Percentiles rank a stretch among this genome's conserved stretches.
Conservation (phyloP, 2,113 vertebrate genomes). For the Microtus pennsylvanicus region DNA sequence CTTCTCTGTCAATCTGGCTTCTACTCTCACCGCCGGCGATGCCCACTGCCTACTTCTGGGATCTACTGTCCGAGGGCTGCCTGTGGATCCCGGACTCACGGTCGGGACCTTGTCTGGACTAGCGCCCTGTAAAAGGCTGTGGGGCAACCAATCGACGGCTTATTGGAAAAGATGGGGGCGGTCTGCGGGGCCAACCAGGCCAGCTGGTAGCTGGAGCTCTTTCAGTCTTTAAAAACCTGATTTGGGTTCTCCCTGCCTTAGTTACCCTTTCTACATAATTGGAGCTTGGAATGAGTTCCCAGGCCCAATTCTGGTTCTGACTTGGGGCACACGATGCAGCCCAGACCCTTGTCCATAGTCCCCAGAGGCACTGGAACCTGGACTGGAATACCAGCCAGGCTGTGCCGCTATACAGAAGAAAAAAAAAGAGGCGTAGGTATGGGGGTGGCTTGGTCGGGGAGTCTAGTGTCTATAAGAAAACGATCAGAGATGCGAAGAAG, state of each 20-base stretch:
- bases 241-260: not conserved
- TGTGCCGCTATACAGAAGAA: not conserved
- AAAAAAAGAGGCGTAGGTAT: not conserved
- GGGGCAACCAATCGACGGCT: not conserved
- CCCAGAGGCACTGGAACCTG: fast-evolving
- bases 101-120: not conserved
- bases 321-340: not conserved
- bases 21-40: too few relatives aligned
- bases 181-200: not conserved
- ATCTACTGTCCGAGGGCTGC: not conserved
- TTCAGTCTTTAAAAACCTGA: not conserved
- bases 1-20: not conserved
- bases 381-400: not conserved
- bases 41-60: not conserved
- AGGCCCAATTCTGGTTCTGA: not conserved
- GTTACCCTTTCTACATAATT: not conserved
- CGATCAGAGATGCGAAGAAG: not conserved
- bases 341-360: not conserved
- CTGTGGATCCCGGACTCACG: not conserved
- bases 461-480: not conserved
- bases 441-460: not conserved
- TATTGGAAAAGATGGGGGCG: not conserved
- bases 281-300: not conserved
- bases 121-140: not conserved
- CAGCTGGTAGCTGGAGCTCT: too few relatives aligned